phyloP scores from a whole-genome alignment of 1,140 invertebrate species.

The Mya arenaria region DNA sequence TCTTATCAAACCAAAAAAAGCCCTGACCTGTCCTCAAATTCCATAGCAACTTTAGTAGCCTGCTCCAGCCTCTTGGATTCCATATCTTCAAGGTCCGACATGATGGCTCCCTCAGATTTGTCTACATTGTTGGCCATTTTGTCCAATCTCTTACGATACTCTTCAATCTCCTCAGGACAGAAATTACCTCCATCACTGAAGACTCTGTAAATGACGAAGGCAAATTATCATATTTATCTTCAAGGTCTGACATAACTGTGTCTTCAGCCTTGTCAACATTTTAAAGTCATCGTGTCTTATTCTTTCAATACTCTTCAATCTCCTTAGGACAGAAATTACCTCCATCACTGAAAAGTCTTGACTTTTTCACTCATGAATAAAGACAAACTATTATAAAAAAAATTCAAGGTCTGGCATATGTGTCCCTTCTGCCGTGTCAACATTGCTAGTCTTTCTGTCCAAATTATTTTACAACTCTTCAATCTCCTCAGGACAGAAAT shows the following conservation, averaged over 20 bases:
- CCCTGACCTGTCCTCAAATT: constrained; percentile 80
- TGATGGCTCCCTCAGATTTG: constrained; percentile 77
- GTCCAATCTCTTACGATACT: constrained; percentile 79
- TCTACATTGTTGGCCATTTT: constrained; percentile 80
- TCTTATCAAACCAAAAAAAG: neutral
- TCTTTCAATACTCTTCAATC: constrained; percentile 78
- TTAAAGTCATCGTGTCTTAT: constrained; percentile 78
- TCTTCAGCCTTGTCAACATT: constrained; percentile 79
- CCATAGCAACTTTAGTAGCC: constrained; percentile 76
- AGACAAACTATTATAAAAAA: constrained; percentile 31
- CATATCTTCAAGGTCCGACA: constrained; percentile 81
- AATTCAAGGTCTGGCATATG: constrained; percentile 81
- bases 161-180: constrained; percentile 80
- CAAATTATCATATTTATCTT: constrained; percentile 68
- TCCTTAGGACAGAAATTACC: constrained; percentile 81
- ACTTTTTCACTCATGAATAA: constrained; percentile 11
- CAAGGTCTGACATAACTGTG: constrained; percentile 79
- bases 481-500: constrained; percentile 81
- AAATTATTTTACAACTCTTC: constrained; percentile 78
- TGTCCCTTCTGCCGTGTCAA: constrained; percentile 78
- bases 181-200: constrained; percentile 82
- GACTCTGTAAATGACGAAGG: constrained; percentile 66
- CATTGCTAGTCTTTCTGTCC: constrained; percentile 78
- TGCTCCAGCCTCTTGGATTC: constrained; percentile 79
- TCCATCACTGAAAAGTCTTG: constrained; percentile 80